These are phyloP conservation scores for Hypothenemus hampei DNA, from an alignment of 1,140 invertebrate species.

Conservation along the genomic window DNA sequence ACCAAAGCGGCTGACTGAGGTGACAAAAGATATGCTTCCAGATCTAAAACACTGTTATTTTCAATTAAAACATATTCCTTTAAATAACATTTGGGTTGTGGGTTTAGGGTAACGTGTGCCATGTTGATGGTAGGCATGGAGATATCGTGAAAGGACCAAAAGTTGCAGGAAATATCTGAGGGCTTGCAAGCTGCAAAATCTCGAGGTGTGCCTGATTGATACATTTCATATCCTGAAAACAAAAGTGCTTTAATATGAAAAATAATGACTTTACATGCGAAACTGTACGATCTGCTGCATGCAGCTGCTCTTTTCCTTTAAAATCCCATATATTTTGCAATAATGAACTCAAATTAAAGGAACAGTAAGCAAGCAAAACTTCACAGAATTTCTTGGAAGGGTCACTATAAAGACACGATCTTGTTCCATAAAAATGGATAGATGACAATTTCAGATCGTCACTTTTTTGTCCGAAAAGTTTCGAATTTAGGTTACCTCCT, in stretches of 20 bases:
- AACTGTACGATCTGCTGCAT: neutral
- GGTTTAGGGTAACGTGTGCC: neutral
- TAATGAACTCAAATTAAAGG: constrained; percentile 31
- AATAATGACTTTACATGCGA: too few relatives aligned
- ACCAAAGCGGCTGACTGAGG: constrained; percentile 26
- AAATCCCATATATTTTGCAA: constrained; percentile 31
- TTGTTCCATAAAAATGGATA: constrained; percentile 1
- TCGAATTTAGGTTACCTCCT: neutral
- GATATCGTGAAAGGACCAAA: neutral
- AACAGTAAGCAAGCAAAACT: constrained; percentile 24
- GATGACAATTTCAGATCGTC: constrained; percentile 24
- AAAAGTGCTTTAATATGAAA: too few relatives aligned
- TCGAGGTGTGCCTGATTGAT: too few relatives aligned
- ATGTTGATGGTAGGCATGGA: constrained; percentile 16
- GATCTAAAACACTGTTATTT: constrained; percentile 10
- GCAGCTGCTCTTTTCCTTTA: constrained; percentile 20
- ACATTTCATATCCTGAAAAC: too few relatives aligned
- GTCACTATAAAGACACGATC: too few relatives aligned
- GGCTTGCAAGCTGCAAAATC: too few relatives aligned
- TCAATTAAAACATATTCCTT: constrained; percentile 19
- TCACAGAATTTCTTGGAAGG: neutral
- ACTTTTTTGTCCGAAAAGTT: constrained; percentile 27
- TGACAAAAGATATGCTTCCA: constrained; percentile 27
- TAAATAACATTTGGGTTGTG: neutral
- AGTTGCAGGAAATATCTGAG: neutral